These are phyloP conservation scores for Cinclus mexicanus DNA, from an alignment of 2,113 vertebrate genomes.

Conservation along the genomic window DNA sequence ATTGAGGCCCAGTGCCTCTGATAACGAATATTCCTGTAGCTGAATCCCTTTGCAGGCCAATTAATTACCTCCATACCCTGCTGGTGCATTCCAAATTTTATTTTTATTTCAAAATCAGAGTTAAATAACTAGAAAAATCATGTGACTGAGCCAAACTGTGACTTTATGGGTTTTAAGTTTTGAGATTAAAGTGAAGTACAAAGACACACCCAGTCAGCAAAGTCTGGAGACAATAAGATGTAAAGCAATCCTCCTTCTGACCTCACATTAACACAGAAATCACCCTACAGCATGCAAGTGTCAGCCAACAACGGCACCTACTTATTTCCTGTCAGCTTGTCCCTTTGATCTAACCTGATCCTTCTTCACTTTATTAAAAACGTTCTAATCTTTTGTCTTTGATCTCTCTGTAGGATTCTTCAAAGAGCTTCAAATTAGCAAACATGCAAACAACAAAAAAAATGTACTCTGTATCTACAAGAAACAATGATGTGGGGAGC, in stretches of 20 bases:
- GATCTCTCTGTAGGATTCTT: conserved; percentile 68
- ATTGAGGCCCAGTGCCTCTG: neutral
- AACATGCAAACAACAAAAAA: conserved; percentile 66
- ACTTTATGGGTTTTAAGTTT: conserved; percentile 59
- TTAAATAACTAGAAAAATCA: conserved; percentile 50
- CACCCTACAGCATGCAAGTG: conserved; percentile 73
- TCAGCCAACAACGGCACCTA: conserved; percentile 71
- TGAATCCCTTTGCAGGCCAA: neutral
- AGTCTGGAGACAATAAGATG: conserved; percentile 69
- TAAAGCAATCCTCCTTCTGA: conserved; percentile 68
- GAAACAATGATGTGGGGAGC: conserved; percentile 50
- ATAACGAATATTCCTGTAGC: neutral
- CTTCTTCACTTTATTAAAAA: conserved; percentile 75
- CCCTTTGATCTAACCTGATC: conserved; percentile 74
- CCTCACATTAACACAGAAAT: conserved; percentile 71
- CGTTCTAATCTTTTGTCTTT: conserved; percentile 73
- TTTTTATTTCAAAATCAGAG: conserved; percentile 64
- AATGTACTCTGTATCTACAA: conserved; percentile 44
- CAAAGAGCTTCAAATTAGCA: conserved; percentile 71
- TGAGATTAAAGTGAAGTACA: conserved; percentile 58
- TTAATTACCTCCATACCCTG: conserved; percentile 29
- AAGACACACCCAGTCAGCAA: conserved; percentile 69
- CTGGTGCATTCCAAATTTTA: conserved; percentile 12
- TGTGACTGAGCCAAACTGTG: conserved; percentile 44
- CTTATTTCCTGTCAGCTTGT: conserved; percentile 73